These are phyloP conservation scores for Arenaria interpres DNA, from an alignment of 2,113 vertebrate species.

Conservation along the genomic window DNA sequence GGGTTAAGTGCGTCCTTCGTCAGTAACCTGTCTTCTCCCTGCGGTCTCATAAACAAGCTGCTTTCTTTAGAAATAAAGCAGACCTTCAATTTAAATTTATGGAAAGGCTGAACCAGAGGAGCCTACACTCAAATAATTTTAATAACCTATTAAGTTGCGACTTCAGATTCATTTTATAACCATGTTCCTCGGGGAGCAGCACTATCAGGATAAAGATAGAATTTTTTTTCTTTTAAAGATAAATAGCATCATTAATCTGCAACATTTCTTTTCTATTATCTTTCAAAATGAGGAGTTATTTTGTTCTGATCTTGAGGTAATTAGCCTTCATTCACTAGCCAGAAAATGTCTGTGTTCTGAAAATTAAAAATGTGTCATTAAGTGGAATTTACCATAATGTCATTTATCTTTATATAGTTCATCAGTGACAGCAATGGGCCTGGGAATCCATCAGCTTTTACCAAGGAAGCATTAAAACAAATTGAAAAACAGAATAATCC, in stretches of 20 bases:
- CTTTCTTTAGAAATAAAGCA: conserved; percentile 72
- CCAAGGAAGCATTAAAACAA: conserved; percentile 86
- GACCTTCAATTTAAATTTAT: conserved; percentile 82
- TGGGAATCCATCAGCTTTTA: conserved; percentile 87
- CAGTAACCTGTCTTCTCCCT: conserved; percentile 68
- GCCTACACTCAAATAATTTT: conserved; percentile 89
- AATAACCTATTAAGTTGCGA: conserved; percentile 98
- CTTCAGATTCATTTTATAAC: conserved; percentile 99
- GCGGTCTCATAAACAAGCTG: conserved; percentile 75
- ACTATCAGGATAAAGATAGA: conserved; percentile 95
- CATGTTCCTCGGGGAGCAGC: conserved; percentile 89
- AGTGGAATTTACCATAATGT: conserved; percentile 99
- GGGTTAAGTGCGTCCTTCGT: conserved; percentile 72
- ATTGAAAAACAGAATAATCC: conserved; percentile 98
- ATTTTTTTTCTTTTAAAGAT: conserved; percentile 90
- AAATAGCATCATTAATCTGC: conserved; percentile 99
- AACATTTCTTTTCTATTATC: conserved; percentile 98
- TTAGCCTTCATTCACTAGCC: conserved; percentile 97
- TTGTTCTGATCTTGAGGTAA: conserved; percentile 96
- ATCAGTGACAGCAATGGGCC: conserved; percentile 87
- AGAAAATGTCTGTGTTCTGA: conserved; percentile 93
- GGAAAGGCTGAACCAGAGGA: conserved; percentile 80
- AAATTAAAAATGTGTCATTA: conserved; percentile 99
- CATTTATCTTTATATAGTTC: conserved; percentile 98
- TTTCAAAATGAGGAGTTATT: conserved; percentile 96